Evolutionary conservation across 2,797 vertebrate species (phyloP).

Genomic region (Delichon dasypus): DNA sequence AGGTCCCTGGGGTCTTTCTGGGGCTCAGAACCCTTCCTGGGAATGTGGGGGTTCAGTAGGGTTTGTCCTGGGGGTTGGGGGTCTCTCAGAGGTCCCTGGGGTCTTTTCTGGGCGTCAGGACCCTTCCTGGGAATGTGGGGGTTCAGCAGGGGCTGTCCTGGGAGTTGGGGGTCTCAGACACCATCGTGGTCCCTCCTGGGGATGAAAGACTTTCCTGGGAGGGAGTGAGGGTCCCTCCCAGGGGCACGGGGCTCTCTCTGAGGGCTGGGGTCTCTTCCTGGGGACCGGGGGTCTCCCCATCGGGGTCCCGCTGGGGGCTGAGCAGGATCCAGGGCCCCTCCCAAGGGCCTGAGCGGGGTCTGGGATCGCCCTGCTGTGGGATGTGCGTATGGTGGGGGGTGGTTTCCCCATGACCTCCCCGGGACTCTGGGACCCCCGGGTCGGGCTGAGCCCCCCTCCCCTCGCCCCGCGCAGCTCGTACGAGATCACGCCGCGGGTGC

Average conservation of each 20-base stretch:
- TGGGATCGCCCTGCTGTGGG: neutral
- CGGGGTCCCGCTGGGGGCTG: rapidly evolving
- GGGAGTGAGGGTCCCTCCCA: neutral
- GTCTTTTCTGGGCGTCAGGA: too few relatives aligned
- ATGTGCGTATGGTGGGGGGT: too few relatives aligned
- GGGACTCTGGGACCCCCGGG: rapidly evolving
- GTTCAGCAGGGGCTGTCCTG: neutral
- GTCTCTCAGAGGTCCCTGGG: too few relatives aligned
- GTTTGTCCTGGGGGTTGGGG: too few relatives aligned
- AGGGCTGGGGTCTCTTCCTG: neutral
- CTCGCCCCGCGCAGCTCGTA: slow-evolving; percentile 72
- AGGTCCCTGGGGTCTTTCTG: too few relatives aligned
- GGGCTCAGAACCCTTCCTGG: too few relatives aligned
- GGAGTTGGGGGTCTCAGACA: neutral
- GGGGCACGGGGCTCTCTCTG: too few relatives aligned
- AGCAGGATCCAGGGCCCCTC: neutral
- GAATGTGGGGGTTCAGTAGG: too few relatives aligned
- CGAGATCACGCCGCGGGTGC: slow-evolving; percentile 90
- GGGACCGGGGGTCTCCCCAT: too few relatives aligned
- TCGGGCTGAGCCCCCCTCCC: neutral
- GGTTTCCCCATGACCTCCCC: neutral
- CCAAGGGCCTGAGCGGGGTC: rapidly evolving
- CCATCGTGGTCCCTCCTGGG: too few relatives aligned
- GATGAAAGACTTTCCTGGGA: too few relatives aligned
- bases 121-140: neutral